Conservation (phyloP, 1,140 invertebrate species). For the roundworm (Caenorhabditis elegans) region WBcel235 BX284605.5:6471001-6471500, state of each 20-base stretch:
- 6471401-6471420: neutral
- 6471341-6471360: slow-evolving; percentile 31
- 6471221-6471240: neutral
- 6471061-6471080: too few relatives aligned
- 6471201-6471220: too few relatives aligned
- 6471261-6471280: slow-evolving; percentile 20
- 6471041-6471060: too few relatives aligned
- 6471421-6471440: neutral
- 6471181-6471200: too few relatives aligned
- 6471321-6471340: slow-evolving; percentile 13
- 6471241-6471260: slow-evolving; percentile 15
- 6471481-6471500: neutral
- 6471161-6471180: too few relatives aligned
- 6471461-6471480: neutral
- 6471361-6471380: slow-evolving; percentile 26
- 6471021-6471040: too few relatives aligned
- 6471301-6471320: neutral
- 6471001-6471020: too few relatives aligned
- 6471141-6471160: too few relatives aligned
- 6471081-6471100: too few relatives aligned
- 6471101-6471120: too few relatives aligned
- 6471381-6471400: slow-evolving; percentile 31
- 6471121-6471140: too few relatives aligned
- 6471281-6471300: too few relatives aligned
- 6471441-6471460: neutral